Evolutionary conservation across 2,797 vertebrate genomes (phyloP), one percentile per base, ranked within the genome.

Genomic region (Leucoraja ocellata): DNA sequence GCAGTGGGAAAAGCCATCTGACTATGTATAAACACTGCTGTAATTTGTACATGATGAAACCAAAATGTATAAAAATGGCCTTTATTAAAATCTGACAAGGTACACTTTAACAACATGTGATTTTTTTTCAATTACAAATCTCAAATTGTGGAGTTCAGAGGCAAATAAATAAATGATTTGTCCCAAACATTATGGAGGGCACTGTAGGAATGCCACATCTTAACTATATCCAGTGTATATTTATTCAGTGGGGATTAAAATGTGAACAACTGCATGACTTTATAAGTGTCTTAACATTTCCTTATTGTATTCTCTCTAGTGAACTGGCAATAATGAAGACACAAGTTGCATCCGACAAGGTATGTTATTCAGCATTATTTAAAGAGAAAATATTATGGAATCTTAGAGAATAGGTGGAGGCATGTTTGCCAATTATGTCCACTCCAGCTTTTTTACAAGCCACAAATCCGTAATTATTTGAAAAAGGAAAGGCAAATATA

Each of bases 331-430:
- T 46, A 92, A 28, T 54, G 25, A 92, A 92, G 90, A 76, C 71
- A 76, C 46, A 92, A 92, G 46, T 23, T 11, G 71, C 11, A 73
- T 92, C 90, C 39, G 90, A 92, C 71, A 92, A 92, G 90, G 90
- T 92, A n/a, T 76, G 39, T 21, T n/a, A 46, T 16, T 92, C 3
- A 11, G 46, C 25, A 58, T 58, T 92, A 46, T 92, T 92, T 92
- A 28, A 46, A 54, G 71, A 14, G 71, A 76, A 92, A 54, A 0
- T 32, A 32, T 65, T 88, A 68, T 88, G 4, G n/a, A 32, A 88
- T 68, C 16, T 4, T 36, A 21, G 28, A 9, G 32, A 68, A 88
- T 16, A 32, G 18, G 36, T 65, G 68, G 84, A 68, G 16, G n/a
- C 16, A 6, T 21, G 36, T 68, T 9, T 8, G 21, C 7, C 84